A percentile compares a stretch with the other conserved stretches of the same genome.
Evolutionary conservation across 2,797 vertebrate genomes (phyloP).

Genomic region (Botia kubotai): DNA sequence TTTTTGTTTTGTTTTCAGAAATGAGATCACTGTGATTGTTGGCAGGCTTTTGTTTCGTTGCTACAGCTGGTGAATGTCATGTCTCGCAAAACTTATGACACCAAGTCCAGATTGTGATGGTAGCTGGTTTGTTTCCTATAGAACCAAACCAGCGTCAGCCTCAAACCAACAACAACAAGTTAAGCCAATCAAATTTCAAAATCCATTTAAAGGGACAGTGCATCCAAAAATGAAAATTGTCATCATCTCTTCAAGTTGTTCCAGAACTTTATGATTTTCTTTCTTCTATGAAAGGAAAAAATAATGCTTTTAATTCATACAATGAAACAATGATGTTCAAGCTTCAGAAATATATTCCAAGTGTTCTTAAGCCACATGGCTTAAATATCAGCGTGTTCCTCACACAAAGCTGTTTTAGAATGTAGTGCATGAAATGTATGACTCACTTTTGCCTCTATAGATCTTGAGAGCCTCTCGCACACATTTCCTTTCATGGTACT

Average conservation of each 20-base stretch:
- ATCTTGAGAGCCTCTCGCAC: not conserved
- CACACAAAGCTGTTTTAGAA: not conserved
- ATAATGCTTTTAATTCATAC: not conserved
- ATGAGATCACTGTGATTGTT: conserved; percentile 54
- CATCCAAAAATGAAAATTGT: not conserved
- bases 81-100: not conserved
- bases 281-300: too few relatives aligned
- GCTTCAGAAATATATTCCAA: not conserved
- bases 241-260: not conserved
- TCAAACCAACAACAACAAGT: conserved; percentile 1
- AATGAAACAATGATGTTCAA: not conserved
- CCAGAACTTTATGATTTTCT: too few relatives aligned
- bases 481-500: not conserved
- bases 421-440: not conserved
- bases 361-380: not conserved
- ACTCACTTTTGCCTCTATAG: not conserved
- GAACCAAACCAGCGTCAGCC: not conserved
- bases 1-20: conserved; percentile 40
- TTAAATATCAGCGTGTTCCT: not conserved
- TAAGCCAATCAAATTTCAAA: not conserved
- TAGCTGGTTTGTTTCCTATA: not conserved
- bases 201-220: not conserved
- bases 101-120: not conserved
- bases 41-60: conserved; percentile 37
- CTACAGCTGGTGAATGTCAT: conserved; percentile 23